Conservation (phyloP, 1,140 invertebrate genomes). For the Metaphire vulgaris region DNA sequence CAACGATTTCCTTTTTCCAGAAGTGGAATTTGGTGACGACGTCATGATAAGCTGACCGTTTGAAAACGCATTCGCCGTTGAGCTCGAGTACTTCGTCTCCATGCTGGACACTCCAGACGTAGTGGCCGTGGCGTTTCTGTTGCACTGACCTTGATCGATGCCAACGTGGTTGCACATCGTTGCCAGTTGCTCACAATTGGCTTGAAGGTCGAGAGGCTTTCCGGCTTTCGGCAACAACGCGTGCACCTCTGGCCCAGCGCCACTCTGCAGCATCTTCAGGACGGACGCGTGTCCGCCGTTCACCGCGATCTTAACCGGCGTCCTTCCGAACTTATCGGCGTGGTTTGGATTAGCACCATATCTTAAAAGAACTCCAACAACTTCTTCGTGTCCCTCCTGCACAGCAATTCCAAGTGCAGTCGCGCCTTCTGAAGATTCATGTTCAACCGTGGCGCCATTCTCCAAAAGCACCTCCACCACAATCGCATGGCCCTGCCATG, state of each 20-base stretch:
- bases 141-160: background rate
- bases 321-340: slow-evolving; percentile 80
- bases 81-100: slow-evolving; percentile 17
- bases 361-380: slow-evolving; percentile 74
- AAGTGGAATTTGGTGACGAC: background rate
- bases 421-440: slow-evolving; percentile 88
- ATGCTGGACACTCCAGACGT: slow-evolving; percentile 21
- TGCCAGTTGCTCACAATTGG: background rate
- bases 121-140: slow-evolving; percentile 3
- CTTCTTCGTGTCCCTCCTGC: slow-evolving; percentile 89
- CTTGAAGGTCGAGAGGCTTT: background rate
- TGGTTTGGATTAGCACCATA: slow-evolving; percentile 85
- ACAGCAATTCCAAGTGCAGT: slow-evolving; percentile 86
- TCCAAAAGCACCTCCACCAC: slow-evolving; percentile 68
- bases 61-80: background rate
- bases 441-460: slow-evolving; percentile 66
- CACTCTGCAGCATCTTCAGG: slow-evolving; percentile 57
- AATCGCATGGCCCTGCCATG: slow-evolving; percentile 83
- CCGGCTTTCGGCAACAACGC: too few relatives aligned
- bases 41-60: background rate
- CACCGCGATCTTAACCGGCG: slow-evolving; percentile 67
- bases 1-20: background rate
- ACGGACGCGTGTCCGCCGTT: slow-evolving; percentile 67
- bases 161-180: background rate
- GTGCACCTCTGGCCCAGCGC: background rate